Percentiles rank a stretch among this genome's conserved stretches.
phyloP scores from a whole-genome alignment of 2,888 invertebrate species.

The Hetaerina titia region DNA sequence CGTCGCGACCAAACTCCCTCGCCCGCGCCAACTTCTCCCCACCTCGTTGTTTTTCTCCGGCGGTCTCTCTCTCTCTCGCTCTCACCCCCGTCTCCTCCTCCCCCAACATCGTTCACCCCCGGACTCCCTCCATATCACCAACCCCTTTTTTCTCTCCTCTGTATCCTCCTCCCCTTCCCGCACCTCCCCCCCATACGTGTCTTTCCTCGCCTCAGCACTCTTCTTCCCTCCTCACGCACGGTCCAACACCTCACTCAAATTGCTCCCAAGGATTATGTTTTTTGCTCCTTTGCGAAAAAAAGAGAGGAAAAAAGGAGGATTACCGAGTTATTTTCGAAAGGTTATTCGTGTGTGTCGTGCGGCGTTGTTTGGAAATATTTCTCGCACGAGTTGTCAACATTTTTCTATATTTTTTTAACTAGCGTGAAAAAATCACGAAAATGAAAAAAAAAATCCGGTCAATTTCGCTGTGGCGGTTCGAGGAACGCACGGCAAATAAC shows the following conservation, averaged over 20 bases:
- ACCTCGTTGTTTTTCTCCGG: background rate
- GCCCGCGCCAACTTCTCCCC: background rate
- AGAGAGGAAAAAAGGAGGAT: background rate
- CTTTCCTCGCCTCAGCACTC: constrained; percentile 42
- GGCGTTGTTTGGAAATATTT: constrained; percentile 64
- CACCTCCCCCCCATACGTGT: background rate
- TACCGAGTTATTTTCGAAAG: constrained; percentile 53
- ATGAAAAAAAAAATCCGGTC: background rate
- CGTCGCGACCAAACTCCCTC: background rate
- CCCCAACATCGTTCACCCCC: background rate
- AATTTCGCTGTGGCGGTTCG: background rate
- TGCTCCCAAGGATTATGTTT: constrained; percentile 59
- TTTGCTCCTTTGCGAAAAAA: constrained; percentile 57
- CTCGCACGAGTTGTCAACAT: constrained; percentile 49
- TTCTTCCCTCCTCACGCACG: constrained; percentile 3
- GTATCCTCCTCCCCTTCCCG: background rate
- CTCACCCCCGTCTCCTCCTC: too few species aligned
- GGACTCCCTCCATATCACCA: background rate
- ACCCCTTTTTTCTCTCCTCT: background rate
- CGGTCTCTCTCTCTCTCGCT: background rate
- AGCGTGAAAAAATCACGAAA: constrained; percentile 34
- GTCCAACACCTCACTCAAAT: constrained; percentile 43
- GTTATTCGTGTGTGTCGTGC: constrained; percentile 54
- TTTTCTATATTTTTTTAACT: background rate
- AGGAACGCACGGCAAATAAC: background rate